Conservation (phyloP, 2,888 invertebrate species). For the Spilarctia lutea region DNA sequence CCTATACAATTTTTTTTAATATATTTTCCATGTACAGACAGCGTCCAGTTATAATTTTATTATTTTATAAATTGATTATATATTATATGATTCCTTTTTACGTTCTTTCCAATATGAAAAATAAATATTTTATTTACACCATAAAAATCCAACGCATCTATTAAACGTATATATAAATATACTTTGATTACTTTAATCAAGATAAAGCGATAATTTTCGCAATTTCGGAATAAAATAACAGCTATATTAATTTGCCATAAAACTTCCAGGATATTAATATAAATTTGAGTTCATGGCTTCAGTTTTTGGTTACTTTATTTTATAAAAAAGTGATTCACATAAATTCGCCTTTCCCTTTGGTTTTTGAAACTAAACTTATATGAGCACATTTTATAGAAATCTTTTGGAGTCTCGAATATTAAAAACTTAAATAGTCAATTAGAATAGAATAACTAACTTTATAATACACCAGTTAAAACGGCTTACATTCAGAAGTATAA, state of each 20-base stretch:
- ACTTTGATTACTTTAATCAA: slow-evolving; percentile 33
- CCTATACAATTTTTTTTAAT: no score
- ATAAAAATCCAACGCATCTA: slow-evolving; percentile 22
- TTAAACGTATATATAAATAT: slow-evolving; percentile 36
- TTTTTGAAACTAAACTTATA: neutral
- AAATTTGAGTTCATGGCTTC: slow-evolving; percentile 23
- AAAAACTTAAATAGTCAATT: no score
- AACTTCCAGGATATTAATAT: slow-evolving; percentile 64
- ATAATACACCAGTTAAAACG: no score
- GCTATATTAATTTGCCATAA: slow-evolving; percentile 60
- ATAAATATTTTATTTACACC: slow-evolving; percentile 7
- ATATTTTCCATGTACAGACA: no score
- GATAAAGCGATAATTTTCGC: slow-evolving; percentile 24
- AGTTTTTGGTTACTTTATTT: neutral
- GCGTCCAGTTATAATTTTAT: no score
- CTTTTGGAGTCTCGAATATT: no score
- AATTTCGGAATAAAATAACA: slow-evolving; percentile 41
- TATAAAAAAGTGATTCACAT: neutral
- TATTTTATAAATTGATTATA: no score
- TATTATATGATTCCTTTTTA: no score
- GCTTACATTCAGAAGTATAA: no score
- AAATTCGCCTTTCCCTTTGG: neutral
- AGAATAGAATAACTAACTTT: no score
- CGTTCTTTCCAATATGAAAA: slow-evolving; percentile 1
- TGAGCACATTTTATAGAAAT: neutral